A percentile compares a stretch with the other conserved stretches of the same genome.
Conservation (phyloP, 2,797 vertebrate genomes). For the Pterois miles region DNA sequence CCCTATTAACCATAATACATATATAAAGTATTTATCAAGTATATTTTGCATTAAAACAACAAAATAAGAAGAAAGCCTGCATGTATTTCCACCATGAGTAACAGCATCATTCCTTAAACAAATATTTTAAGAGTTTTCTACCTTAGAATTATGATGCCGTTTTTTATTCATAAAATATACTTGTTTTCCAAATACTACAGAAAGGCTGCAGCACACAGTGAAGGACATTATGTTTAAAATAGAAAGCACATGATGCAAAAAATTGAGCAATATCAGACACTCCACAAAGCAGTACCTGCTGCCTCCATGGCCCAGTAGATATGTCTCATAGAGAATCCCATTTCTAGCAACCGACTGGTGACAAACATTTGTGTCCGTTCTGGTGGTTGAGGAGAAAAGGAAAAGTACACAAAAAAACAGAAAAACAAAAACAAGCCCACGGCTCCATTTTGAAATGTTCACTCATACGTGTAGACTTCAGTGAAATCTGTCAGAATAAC, state of each 20-base stretch:
- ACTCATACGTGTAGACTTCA: not conserved
- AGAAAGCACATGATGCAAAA: slow-evolving; percentile 56
- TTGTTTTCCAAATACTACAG: not conserved
- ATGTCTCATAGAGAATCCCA: slow-evolving; percentile 89
- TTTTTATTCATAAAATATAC: not conserved
- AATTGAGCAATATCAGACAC: slow-evolving; percentile 26
- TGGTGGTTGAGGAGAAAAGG: slow-evolving; percentile 79
- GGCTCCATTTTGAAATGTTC: slow-evolving; percentile 31
- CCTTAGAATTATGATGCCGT: not conserved
- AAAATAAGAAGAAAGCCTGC: not conserved
- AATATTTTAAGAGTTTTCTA: not conserved
- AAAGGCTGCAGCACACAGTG: slow-evolving; percentile 41
- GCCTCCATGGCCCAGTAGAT: slow-evolving; percentile 89
- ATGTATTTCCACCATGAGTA: not conserved
- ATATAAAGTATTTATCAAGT: not conserved
- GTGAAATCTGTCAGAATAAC: not conserved
- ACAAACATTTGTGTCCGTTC: slow-evolving; percentile 87
- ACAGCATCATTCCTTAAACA: not conserved
- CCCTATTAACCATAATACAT: not conserved
- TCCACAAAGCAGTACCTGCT: slow-evolving; percentile 82
- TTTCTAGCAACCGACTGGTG: slow-evolving; percentile 88
- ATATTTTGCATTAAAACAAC: not conserved
- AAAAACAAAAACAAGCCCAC: slow-evolving; percentile 67
- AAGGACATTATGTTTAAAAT: slow-evolving; percentile 46
- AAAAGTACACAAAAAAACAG: slow-evolving; percentile 71